These are phyloP conservation scores for Parelbella ahira DNA, from an alignment of 2,888 invertebrate species.

Conservation along the genomic window DNA sequence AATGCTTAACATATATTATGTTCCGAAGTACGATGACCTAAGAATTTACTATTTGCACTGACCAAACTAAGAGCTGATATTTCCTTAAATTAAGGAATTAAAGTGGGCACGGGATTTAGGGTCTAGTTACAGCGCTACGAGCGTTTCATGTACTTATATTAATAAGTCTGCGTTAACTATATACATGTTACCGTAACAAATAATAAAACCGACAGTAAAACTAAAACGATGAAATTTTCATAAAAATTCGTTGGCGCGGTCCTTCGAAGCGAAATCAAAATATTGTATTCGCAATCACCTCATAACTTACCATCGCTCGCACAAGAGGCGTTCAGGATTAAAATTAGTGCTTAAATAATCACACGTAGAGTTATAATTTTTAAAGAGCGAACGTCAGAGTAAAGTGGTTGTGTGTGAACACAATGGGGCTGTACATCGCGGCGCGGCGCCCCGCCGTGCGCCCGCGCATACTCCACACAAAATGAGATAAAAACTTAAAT, in stretches of 20 bases:
- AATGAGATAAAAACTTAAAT: conserved; percentile 63
- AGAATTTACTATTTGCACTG: no score
- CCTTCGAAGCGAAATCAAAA: conserved; percentile 22
- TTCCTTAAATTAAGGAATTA: no score
- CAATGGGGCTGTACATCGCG: conserved; percentile 57
- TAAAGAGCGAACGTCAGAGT: conserved; percentile 64
- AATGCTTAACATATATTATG: no score
- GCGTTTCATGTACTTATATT: no score
- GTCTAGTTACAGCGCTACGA: no score
- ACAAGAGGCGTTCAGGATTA: conserved; percentile 30
- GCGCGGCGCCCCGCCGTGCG: conserved; percentile 62
- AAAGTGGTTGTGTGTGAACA: conserved; percentile 65
- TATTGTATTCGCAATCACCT: conserved; percentile 23
- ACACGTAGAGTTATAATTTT: conserved; percentile 69
- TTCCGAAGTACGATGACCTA: no score
- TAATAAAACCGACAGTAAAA: no score
- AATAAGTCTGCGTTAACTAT: no score
- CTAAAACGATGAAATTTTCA: no score
- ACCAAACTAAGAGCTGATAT: no score
- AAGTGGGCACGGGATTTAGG: no score
- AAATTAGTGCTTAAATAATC: conserved; percentile 55
- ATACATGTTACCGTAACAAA: no score
- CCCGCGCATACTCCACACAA: conserved; percentile 55
- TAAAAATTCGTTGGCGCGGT: neutral
- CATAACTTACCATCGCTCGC: conserved; percentile 22